Evolutionary conservation across 2,888 invertebrate genomes (phyloP), one percentile per base, ranked within the genome.

Genomic region (Philaethria dido): DNA sequence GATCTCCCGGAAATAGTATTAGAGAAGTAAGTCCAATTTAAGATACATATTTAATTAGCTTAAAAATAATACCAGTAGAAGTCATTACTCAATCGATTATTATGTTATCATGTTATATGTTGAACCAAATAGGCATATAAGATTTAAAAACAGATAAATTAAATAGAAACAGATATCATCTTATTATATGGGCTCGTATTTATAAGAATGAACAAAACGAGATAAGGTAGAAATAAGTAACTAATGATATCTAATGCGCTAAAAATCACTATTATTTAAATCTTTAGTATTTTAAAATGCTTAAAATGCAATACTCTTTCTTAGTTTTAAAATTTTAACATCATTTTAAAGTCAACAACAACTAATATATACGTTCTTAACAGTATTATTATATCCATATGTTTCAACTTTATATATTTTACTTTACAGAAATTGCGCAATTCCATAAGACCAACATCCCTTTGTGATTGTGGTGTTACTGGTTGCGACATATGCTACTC

Each of bases 401-500:
- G 6, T 29, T 29, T 29, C 33, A 33, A 33, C 9, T 29, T 50
- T 16, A 45, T 33, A 14, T 29, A 16, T 1, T 59, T 50, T n/a
- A 29, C 2, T 16, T 93, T 93, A 66, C 92, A 97, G 97, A 97
- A 96, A 95, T 86, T 97, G 60, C 94, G 94, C 77, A 94, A 94
- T 79, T 94, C 97, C 6, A 93, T 97, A 70, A 95, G 95, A 73
- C 96, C 97, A 6, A 95, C 95, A 45, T 88, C 90, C 70, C 93
- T 97, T 74, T 95, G 95, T 78, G 96, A 96, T 77, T 97, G 98
- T 78, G 95, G 95, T 18, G 95, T 96, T 73, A 94, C 95, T 80
- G 95, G 97, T 92, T 97, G 97, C 82, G 96, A 96, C 75, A 85
- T 90, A 70, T 92, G 92, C 81, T 89, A 82, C 75, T 92, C 92